Conservation (phyloP, 2,113 vertebrate genomes). For the Mus musculus region DNA sequence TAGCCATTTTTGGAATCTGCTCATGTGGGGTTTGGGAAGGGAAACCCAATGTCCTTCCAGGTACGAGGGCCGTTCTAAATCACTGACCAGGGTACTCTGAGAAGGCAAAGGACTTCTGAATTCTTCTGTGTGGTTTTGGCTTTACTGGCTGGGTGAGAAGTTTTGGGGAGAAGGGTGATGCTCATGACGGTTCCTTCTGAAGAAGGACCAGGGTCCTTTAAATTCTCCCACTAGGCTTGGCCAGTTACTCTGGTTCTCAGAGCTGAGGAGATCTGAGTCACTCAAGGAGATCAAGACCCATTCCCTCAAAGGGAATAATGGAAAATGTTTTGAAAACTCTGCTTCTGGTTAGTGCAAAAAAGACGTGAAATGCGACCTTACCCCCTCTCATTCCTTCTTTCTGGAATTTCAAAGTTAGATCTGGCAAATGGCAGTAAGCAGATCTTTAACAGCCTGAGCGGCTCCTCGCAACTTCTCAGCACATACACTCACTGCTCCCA, state of each 20-base stretch:
- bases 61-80: background rate
- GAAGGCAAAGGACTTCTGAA: background rate
- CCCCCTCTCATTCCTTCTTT: constrained; percentile 12
- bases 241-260: background rate
- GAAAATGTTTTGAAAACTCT: background rate
- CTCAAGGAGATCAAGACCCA: background rate
- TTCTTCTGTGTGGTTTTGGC: background rate
- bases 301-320: background rate
- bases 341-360: constrained; percentile 36
- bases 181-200: background rate
- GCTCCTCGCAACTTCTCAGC: background rate
- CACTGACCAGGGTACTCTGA: background rate
- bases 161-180: background rate
- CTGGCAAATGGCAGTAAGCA: background rate
- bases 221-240: background rate
- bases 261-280: background rate
- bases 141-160: background rate
- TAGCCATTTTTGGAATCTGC: background rate
- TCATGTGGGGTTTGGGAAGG: background rate
- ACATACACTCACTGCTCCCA: background rate
- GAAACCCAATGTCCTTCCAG: background rate
- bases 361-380: background rate
- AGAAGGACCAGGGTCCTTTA: background rate
- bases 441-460: background rate
- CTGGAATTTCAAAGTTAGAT: constrained; percentile 16